These are phyloP conservation scores for Seladonia tumulorum DNA, from an alignment of 2,888 invertebrate genomes.

Conservation along the genomic window DNA sequence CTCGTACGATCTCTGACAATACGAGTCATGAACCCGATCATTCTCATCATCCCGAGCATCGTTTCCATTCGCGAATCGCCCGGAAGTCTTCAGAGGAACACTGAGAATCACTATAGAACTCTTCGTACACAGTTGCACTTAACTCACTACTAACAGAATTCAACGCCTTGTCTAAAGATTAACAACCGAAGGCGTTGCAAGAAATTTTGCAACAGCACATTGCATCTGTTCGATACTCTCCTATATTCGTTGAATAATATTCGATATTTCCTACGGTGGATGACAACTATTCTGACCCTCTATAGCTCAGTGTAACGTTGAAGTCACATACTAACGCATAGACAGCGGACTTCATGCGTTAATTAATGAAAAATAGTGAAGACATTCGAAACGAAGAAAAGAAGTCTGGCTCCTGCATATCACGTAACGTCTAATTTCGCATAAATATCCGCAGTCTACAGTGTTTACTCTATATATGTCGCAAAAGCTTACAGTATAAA, in stretches of 20 bases:
- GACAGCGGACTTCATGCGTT: neutral
- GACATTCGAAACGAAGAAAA: neutral
- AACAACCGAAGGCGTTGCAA: neutral
- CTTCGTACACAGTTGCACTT: neutral
- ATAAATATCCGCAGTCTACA: neutral
- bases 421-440: neutral
- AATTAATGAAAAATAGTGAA: too few species aligned
- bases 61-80: neutral
- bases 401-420: too few species aligned
- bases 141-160: neutral
- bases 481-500: too few species aligned
- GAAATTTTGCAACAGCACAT: neutral
- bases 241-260: neutral
- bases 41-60: neutral
- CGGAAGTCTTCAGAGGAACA: neutral
- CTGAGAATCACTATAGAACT: neutral
- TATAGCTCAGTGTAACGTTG: neutral
- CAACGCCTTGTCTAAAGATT: neutral
- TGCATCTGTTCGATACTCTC: neutral
- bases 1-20: slow-evolving; percentile 25
- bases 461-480: too few species aligned
- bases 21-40: neutral
- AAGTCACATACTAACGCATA: neutral
- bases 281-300: neutral
- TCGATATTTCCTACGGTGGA: neutral